Base-by-base conservation (phyloP, 1,140 invertebrate species). In the Catajapyx aquilonaris region DNA sequence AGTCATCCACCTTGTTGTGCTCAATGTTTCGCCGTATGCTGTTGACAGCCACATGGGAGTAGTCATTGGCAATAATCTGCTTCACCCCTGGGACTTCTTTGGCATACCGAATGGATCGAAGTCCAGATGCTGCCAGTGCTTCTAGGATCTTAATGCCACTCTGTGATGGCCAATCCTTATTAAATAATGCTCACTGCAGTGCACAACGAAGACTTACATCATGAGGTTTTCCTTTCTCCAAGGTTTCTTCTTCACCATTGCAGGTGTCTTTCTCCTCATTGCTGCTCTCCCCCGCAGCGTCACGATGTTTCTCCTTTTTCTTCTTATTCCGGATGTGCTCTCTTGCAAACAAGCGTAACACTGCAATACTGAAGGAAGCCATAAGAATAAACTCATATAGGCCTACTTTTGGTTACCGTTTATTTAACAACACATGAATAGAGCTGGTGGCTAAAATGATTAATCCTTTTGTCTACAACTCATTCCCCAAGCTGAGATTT, bases 51-150 rank as follows among this genome's bases (percentile, higher is more conserved):
- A 68, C 65, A 22, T 61, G 52, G n/a, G 85, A 88, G 43, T 93
- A 69, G 56, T 99, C 95, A 64, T 99, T 99, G 1, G 91, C 88
- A 33, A 91, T 56, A 16, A 98, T 78, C 52, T 76, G 63, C 32
- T 68, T 71, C 0, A 96, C 59, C 32, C 76, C 74, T 2, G 71
- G 66, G 15, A 97, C 65, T 70, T 99, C 94, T 52, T 88, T 77
- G 0, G 91, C 91, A 64, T 97, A 98, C 17, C 95, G 68, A 45
- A 98, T 83, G 30, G 91, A 94, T 23, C 95, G 61, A 10, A 99
- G 59, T 0, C 95, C 95, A 39, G 85, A 84, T 5, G 95, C 95
- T 25, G 93, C 81, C 30, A 99, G 58, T 3, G 90, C 94, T 65
- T 98, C 94, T 34, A 97, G 60, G 43, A 98, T 73, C 20, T 57